Conservation (phyloP, 1,140 invertebrate genomes). For the Chironomus tepperi region DNA sequence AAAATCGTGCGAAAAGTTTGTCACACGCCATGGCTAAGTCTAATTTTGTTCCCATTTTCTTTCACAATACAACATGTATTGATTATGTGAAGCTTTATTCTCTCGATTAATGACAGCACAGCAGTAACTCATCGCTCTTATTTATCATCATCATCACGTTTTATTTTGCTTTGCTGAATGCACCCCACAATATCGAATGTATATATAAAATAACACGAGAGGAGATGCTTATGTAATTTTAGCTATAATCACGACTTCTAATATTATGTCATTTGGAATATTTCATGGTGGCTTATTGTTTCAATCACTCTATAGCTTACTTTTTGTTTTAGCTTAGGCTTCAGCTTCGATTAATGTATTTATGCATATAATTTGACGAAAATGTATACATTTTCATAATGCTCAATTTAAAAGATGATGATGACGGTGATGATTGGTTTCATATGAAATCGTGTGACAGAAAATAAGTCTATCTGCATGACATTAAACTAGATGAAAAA, state of each 20-base stretch:
- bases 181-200: not conserved
- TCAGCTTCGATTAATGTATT: too few relatives aligned
- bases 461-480: too few relatives aligned
- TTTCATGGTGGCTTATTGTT: conserved; percentile 12
- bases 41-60: too few relatives aligned
- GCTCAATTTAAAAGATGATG: too few relatives aligned
- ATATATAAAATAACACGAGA: not conserved
- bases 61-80: too few relatives aligned
- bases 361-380: too few relatives aligned
- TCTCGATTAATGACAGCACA: not conserved
- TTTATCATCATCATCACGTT: conserved; percentile 8
- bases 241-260: conserved; percentile 6
- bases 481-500: too few relatives aligned
- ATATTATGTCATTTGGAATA: conserved; percentile 8
- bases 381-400: too few relatives aligned
- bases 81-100: too few relatives aligned
- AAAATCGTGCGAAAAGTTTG: not conserved
- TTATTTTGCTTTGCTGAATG: not conserved
- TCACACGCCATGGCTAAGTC: not conserved
- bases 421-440: too few relatives aligned
- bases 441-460: too few relatives aligned
- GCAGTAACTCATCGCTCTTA: not conserved
- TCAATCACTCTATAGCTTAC: not conserved
- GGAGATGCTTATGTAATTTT: not conserved
- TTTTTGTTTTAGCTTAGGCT: too few relatives aligned